A percentile compares a stretch with the other conserved stretches of the same genome.
Conservation (phyloP, 2,113 vertebrate genomes). For the Leptodactylus fuscus region DNA sequence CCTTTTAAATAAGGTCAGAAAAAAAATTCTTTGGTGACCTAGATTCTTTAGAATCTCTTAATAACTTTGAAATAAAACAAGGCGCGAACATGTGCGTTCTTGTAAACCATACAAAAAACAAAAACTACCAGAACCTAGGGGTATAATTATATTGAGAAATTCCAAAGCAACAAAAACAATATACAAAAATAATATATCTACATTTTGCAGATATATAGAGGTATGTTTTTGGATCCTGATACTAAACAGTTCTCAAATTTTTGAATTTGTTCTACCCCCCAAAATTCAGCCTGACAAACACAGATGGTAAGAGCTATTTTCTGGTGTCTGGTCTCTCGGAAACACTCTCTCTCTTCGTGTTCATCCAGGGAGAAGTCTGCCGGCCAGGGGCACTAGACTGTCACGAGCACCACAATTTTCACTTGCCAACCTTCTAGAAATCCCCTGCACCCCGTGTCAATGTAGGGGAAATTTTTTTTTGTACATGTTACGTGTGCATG, state of each 20-base stretch:
- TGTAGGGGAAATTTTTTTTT: background rate
- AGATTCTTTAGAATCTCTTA: conserved; percentile 7
- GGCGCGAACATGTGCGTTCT: background rate
- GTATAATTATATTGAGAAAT: background rate
- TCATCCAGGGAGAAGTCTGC: conserved; percentile 61
- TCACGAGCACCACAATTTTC: conserved; percentile 72
- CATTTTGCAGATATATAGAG: background rate
- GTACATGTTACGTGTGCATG: conserved; percentile 36
- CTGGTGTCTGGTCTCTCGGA: conserved; percentile 24
- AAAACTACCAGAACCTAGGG: background rate
- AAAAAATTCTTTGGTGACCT: conserved; percentile 2
- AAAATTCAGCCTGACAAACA: no score
- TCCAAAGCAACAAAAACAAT: background rate
- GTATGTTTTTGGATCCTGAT: background rate
- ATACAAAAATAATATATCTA: background rate
- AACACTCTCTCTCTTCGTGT: conserved; percentile 13
- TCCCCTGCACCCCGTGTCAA: conserved; percentile 70
- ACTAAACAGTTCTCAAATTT: background rate
- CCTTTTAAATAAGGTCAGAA: background rate
- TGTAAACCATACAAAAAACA: background rate
- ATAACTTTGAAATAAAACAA: background rate
- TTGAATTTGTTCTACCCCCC: background rate
- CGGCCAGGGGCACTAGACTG: conserved; percentile 69
- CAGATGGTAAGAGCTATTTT: background rate
- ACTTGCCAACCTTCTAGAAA: conserved; percentile 78